These are phyloP conservation scores for Zenarchopterus dispar DNA, from an alignment of 2,797 vertebrate genomes.

Conservation along the genomic window DNA sequence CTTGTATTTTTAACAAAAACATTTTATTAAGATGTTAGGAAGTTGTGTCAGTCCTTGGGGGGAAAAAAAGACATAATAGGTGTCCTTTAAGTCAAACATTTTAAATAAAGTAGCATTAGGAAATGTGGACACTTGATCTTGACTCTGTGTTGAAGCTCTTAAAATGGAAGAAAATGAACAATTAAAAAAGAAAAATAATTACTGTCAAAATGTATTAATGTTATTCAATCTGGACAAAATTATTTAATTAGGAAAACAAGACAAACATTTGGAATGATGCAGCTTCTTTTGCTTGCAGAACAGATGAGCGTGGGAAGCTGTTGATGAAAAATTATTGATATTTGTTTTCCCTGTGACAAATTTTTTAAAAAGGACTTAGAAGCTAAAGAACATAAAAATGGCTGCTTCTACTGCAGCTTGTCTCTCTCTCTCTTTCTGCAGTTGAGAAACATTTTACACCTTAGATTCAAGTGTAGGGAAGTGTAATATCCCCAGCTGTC, in stretches of 20 bases:
- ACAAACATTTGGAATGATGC: constrained; percentile 34
- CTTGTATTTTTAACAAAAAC: too few species aligned
- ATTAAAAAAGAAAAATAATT: neutral
- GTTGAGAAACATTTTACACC: constrained; percentile 14
- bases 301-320: constrained; percentile 56
- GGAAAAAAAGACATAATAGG: too few species aligned
- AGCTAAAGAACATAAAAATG: constrained; percentile 25
- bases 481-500: neutral
- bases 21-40: too few species aligned
- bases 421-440: constrained; percentile 2
- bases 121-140: neutral
- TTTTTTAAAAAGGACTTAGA: neutral
- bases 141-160: neutral
- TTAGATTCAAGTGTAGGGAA: constrained; percentile 7
- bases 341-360: constrained; percentile 31
- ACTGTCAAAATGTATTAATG: neutral
- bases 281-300: constrained; percentile 23
- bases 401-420: constrained; percentile 4
- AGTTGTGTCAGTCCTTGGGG: too few species aligned
- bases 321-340: constrained; percentile 38
- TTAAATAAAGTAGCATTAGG: neutral
- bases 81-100: too few species aligned
- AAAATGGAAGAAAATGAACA: neutral
- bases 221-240: neutral
- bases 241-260: neutral